These are phyloP conservation scores for Sipha maydis DNA, from an alignment of 2,888 invertebrate species.

Conservation along the genomic window DNA sequence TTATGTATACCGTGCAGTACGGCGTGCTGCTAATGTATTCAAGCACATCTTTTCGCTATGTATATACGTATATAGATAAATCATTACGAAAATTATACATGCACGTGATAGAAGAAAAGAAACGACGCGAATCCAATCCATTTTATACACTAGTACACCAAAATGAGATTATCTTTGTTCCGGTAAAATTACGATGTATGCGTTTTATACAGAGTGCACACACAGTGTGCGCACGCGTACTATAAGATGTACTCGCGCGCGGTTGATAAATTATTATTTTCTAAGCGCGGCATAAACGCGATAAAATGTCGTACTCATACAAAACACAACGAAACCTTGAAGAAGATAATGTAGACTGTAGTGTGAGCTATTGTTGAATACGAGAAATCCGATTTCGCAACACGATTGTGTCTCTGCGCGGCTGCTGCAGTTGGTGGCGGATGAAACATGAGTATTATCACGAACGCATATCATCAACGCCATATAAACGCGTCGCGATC, in stretches of 20 bases:
- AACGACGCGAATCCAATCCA: slow-evolving; percentile 6
- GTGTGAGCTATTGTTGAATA: neutral
- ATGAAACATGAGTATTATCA: slow-evolving; percentile 18
- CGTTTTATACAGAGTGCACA: neutral
- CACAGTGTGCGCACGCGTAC: neutral
- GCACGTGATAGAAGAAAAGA: neutral
- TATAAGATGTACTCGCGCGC: neutral
- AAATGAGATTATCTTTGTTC: neutral
- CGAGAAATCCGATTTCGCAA: neutral
- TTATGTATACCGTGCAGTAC: neutral
- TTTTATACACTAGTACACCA: neutral
- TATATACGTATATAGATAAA: neutral
- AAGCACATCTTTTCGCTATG: neutral
- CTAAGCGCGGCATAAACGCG: neutral
- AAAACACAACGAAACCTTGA: slow-evolving; percentile 6
- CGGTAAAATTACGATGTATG: neutral
- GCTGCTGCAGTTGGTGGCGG: neutral
- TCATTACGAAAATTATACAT: neutral
- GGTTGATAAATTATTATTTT: neutral
- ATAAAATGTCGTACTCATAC: neutral
- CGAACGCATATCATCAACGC: neutral
- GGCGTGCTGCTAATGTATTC: neutral
- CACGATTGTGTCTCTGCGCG: neutral
- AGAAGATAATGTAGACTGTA: neutral
- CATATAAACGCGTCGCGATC: neutral